These are phyloP conservation scores for Xenopus laevis DNA, from an alignment of 2,113 vertebrate genomes.

Conservation along the genomic window DNA sequence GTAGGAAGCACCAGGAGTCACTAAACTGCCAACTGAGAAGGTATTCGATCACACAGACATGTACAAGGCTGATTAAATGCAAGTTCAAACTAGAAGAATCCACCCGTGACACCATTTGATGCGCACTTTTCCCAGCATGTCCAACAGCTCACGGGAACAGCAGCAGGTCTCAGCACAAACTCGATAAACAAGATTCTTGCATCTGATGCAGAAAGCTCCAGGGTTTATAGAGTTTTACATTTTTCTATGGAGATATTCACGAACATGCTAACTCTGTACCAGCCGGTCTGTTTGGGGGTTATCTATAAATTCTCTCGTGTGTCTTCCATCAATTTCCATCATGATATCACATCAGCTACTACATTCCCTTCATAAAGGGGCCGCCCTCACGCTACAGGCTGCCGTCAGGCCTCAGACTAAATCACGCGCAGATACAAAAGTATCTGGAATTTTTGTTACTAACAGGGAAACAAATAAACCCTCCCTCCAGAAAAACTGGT, in stretches of 20 bases:
- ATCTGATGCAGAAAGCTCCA: neutral
- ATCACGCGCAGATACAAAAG: neutral
- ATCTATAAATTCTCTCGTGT: too few species aligned
- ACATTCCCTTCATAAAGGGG: neutral
- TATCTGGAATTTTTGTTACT: too few species aligned
- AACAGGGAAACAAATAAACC: too few species aligned
- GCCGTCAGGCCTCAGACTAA: neutral
- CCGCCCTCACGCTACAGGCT: neutral
- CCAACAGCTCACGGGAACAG: neutral
- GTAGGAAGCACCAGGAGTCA: too few species aligned
- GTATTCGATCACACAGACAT: too few species aligned
- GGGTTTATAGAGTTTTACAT: neutral
- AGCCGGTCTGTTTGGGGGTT: neutral
- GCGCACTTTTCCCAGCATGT: neutral
- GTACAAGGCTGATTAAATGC: too few species aligned
- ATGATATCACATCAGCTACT: neutral
- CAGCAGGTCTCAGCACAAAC: constrained; percentile 10
- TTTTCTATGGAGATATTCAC: neutral
- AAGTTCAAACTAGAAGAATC: too few species aligned
- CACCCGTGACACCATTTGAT: too few species aligned
- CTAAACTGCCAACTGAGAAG: too few species aligned
- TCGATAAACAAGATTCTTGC: constrained; percentile 23
- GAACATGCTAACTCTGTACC: too few species aligned
- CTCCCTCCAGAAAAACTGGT: too few species aligned
- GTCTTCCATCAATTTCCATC: neutral